These are phyloP conservation scores for Cromileptes altivelis DNA, from an alignment of 2,113 vertebrate genomes.

Conservation along the genomic window DNA sequence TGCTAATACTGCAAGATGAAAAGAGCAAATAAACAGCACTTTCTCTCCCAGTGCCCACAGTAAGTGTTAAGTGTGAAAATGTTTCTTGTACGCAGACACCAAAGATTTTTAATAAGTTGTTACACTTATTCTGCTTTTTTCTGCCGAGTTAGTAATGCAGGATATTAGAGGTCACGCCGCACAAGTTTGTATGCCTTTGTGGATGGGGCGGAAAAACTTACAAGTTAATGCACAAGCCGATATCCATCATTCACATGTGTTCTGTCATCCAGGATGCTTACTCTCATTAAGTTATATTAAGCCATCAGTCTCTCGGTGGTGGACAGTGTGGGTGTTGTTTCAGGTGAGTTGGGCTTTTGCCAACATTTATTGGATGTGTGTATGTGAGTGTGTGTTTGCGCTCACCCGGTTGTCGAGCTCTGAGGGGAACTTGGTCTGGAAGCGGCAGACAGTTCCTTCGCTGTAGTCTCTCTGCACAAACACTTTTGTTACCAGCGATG, in stretches of 20 bases:
- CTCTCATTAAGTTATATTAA: slow-evolving; percentile 2
- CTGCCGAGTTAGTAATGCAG: slow-evolving; percentile 1
- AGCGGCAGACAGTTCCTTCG: slow-evolving; percentile 95
- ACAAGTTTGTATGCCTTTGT: not conserved
- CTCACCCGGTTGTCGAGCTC: slow-evolving; percentile 97
- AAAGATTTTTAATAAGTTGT: slow-evolving; percentile 9
- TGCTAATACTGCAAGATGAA: slow-evolving; percentile 6
- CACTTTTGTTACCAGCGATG: slow-evolving; percentile 95
- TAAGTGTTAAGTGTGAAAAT: not conserved
- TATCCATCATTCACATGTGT: not conserved
- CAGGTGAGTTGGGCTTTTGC: not conserved
- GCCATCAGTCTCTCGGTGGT: not conserved
- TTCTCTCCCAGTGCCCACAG: not conserved
- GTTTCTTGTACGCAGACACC: slow-evolving; percentile 4
- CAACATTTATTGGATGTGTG: not conserved
- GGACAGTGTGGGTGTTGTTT: not conserved
- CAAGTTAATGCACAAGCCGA: not conserved
- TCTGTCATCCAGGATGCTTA: not conserved
- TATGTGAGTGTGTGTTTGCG: slow-evolving; percentile 14
- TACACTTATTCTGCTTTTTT: slow-evolving; percentile 1
- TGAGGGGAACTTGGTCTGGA: slow-evolving; percentile 96
- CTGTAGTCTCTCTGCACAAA: slow-evolving; percentile 98
- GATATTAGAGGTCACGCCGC: slow-evolving; percentile 8
- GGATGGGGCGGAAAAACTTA: not conserved
- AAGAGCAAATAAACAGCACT: slow-evolving; percentile 24